Conservation (phyloP, 2,113 vertebrate species). For the Dryoscopus gambensis region DNA sequence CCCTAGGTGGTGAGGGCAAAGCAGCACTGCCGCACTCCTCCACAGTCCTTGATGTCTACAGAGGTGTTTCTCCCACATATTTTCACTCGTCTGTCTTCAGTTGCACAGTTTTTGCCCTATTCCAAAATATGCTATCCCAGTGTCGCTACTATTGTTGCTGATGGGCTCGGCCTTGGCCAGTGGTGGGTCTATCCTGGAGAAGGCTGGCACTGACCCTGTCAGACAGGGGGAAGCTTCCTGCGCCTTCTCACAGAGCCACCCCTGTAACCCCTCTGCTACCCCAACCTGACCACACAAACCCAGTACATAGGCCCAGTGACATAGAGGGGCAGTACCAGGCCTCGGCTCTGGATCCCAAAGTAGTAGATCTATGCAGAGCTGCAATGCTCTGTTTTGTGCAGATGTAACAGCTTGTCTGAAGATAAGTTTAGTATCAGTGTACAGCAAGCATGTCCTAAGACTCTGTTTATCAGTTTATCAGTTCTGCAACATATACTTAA, state of each 20-base stretch:
- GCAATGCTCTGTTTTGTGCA: not conserved
- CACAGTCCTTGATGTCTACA: not conserved
- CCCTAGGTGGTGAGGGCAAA: too few species aligned
- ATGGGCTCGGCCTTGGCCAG: not conserved
- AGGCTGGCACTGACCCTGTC: not conserved
- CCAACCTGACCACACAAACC: not conserved
- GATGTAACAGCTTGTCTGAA: not conserved
- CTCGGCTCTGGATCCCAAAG: not conserved
- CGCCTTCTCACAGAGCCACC: not conserved
- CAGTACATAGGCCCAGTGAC: not conserved
- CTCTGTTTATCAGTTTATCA: not conserved
- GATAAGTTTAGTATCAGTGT: not conserved
- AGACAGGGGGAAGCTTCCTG: not conserved
- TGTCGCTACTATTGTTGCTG: fast-evolving
- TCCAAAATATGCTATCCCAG: not conserved
- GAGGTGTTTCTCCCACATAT: not conserved
- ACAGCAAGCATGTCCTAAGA: not conserved
- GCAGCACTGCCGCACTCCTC: too few species aligned
- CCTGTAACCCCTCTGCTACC: not conserved
- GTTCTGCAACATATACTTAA: not conserved
- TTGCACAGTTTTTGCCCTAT: not conserved
- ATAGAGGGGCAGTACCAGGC: not conserved
- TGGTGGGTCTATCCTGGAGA: too few species aligned
- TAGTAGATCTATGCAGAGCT: not conserved
- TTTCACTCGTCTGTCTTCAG: not conserved